Base-by-base conservation (phyloP, 1,140 invertebrate genomes). In the Drosophila navojoa region DNA sequence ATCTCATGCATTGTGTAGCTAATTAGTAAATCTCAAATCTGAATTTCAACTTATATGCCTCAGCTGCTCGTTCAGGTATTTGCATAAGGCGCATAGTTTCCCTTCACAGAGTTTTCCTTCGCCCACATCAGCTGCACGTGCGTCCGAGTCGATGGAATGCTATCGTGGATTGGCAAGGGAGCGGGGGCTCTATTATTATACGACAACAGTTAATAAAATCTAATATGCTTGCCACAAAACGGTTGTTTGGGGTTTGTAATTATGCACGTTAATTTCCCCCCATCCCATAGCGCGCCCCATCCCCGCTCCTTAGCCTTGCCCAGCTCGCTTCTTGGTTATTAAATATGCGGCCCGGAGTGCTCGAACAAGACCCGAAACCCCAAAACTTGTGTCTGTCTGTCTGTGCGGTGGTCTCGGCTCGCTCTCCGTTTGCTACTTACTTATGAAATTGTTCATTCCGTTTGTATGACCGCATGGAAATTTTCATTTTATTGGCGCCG, bases 401-500 rank as follows among this genome's bases (percentile, higher is more conserved):
- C 44, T 52, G 42, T 49, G 19, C 4, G 10, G n/a, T 40, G 47
- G 45, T 22, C 16, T 27, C 40, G 27, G 13, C 29, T 35, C 25
- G 19, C 15, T 22, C 15, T 25, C 52, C n/a, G 27, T 22, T 9
- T 35, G 9, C 47, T 13, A 11, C 61, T 76, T 82, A 72, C 79
- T 82, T 82, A 82, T 79, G 81, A 74, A 84, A 82, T 74, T 74
- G 71, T 74, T 74, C 58, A 74, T 74, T 70, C 71, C 59, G 79
- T 84, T 78, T 78, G 63, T 84, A 72, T 79, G 80, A 63, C 55
- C 69, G 76, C 86, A 76, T 87, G 84, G 82, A 86, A 86, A 86
- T 86, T 86, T 87, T 86, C 82, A 76, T 86, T 86, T 82, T 86
- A 87, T 86, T 86, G 82, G 82, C 82, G 82, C 82, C 82, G 76